Percentiles rank a stretch among this genome's conserved stretches.
Evolutionary conservation across 2,888 invertebrate genomes (phyloP).

Genomic region (Drosophila kanekoi): DNA sequence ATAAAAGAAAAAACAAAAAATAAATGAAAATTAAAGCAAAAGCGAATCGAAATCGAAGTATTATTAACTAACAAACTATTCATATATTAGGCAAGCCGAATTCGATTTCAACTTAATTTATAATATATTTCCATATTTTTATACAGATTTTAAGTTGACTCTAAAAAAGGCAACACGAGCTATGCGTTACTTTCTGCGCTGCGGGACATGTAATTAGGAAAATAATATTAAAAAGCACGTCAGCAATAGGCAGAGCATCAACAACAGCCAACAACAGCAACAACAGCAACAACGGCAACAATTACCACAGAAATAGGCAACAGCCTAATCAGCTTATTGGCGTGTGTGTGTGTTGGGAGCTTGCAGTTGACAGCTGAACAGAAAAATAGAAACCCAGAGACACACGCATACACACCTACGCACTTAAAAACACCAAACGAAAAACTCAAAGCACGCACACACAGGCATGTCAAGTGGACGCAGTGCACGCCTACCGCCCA

Average conservation of each 20-base stretch:
- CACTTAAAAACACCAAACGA: conserved; percentile 4
- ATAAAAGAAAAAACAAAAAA: too few species aligned
- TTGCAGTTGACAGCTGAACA: conserved; percentile 42
- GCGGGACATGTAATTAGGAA: not conserved
- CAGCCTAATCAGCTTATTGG: conserved; percentile 18
- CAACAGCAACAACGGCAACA: conserved; percentile 5
- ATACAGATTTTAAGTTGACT: conserved; percentile 9
- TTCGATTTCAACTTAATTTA: too few species aligned
- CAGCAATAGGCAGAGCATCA: not conserved
- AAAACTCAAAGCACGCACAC: not conserved
- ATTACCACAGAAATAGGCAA: conserved; percentile 14
- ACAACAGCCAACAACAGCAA: not conserved
- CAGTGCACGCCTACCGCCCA: conserved; percentile 84
- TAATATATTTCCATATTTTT: not conserved
- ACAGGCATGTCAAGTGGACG: conserved; percentile 84
- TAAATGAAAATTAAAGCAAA: too few species aligned
- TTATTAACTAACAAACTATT: too few species aligned
- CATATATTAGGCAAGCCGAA: too few species aligned
- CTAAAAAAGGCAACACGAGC: not conserved
- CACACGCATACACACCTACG: not conserved
- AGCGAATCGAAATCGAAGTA: too few species aligned
- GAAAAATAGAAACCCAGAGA: conserved; percentile 6
- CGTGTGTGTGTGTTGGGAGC: conserved; percentile 23
- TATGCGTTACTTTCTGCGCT: conserved; percentile 4
- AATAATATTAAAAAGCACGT: not conserved